Conservation (phyloP, 1,140 invertebrate species). For the Zaprionus inermis region DNA sequence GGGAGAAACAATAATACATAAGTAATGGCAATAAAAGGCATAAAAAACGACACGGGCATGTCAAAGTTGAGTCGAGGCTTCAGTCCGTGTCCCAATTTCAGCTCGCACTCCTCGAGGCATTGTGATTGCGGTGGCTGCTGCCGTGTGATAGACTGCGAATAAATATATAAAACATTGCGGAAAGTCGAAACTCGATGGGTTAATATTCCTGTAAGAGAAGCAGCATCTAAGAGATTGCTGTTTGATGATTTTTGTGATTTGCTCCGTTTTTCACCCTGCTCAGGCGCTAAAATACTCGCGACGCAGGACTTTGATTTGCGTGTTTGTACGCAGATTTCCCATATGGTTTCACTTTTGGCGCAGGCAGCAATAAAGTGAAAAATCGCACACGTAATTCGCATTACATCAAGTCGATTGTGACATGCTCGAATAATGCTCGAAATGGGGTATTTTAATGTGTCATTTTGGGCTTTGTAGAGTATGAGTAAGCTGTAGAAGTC, state of each 20-base stretch:
- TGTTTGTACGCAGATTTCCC: constrained; percentile 22
- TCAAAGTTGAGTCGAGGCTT: constrained; percentile 37
- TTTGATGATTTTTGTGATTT: constrained; percentile 15
- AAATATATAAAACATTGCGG: constrained; percentile 61
- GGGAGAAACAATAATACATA: constrained; percentile 42
- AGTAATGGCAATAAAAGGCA: constrained; percentile 64
- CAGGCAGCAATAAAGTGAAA: constrained; percentile 30
- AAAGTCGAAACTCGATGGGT: constrained; percentile 8
- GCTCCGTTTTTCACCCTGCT: too few species aligned
- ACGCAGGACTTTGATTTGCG: constrained; percentile 34
- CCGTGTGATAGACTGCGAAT: constrained; percentile 62
- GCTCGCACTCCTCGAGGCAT: constrained; percentile 26
- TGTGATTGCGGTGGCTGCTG: constrained; percentile 42
- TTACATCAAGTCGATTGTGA: constrained; percentile 31
- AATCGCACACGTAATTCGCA: constrained; percentile 39
- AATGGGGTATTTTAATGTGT: constrained; percentile 25
- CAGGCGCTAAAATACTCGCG: constrained; percentile 4
- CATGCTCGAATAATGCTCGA: constrained; percentile 19
- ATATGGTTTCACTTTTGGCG: constrained; percentile 9
- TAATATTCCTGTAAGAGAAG: constrained; percentile 24
- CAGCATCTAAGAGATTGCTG: constrained; percentile 33
- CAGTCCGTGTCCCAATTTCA: not conserved
- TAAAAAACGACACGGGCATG: constrained; percentile 57
- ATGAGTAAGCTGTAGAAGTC: not conserved
- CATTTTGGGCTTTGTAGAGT: not conserved